Evolutionary conservation across 2,797 vertebrate genomes (phyloP).

Genomic region (Odontamblyopus rebecca): DNA sequence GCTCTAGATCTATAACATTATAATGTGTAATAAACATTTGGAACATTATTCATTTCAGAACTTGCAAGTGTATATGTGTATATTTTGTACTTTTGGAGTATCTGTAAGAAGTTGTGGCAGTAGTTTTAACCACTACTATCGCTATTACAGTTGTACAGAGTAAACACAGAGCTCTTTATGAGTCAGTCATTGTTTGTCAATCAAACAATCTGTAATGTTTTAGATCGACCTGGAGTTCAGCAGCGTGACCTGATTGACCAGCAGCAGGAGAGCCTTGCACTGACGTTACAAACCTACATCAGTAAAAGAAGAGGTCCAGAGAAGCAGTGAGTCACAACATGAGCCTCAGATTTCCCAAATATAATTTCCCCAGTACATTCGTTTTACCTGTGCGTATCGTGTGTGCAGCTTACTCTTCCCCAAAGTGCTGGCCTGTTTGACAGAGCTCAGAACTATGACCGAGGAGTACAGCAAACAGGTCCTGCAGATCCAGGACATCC

Average conservation of each 20-base stretch:
- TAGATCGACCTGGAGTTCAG: slow-evolving; percentile 70
- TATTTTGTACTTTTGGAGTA: no score
- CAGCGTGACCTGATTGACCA: slow-evolving; percentile 55
- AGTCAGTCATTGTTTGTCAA: no score
- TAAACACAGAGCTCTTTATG: not conserved
- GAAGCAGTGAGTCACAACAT: slow-evolving; percentile 59
- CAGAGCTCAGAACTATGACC: slow-evolving; percentile 79
- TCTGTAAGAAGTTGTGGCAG: no score
- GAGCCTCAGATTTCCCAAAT: not conserved
- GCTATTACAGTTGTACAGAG: not conserved
- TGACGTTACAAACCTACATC: slow-evolving; percentile 67
- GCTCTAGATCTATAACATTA: no score
- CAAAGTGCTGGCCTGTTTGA: slow-evolving; percentile 81
- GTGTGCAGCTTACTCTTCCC: slow-evolving; percentile 77
- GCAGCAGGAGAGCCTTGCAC: slow-evolving; percentile 65
- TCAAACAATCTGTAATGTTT: not conserved
- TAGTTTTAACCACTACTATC: no score
- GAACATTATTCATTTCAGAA: not conserved
- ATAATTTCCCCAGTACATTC: not conserved
- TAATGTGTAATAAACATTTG: no score
- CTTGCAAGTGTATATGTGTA: no score
- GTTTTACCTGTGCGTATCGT: not conserved
- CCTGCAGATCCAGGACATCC: slow-evolving; percentile 80
- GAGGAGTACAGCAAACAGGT: slow-evolving; percentile 80
- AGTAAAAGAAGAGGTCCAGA: slow-evolving; percentile 56